Base-by-base conservation (phyloP, 1,140 invertebrate genomes). In the Leptonema lineaticorne region DNA sequence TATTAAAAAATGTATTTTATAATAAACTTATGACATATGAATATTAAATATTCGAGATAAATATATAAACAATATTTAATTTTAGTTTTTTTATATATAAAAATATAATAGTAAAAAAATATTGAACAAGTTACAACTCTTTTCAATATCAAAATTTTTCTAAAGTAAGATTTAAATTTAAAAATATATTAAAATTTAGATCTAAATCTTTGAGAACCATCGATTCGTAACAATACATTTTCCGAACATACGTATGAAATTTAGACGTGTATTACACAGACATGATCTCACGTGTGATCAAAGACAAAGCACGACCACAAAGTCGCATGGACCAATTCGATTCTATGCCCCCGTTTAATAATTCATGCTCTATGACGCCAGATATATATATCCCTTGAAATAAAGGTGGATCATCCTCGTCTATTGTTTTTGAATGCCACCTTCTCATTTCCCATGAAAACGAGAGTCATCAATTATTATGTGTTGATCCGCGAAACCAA, bases 391-490 rank as follows among this genome's bases (percentile, higher is more conserved):
- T 48, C 56, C 48, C 64, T 29, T 45, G 64, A 58, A 58, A n/a
- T n/a, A n/a, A n/a, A n/a, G n/a, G 62, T 26, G 50, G 29, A 60
- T 18, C 37, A 33, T 41, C 26, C 56, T 59, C 56, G 28, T 24
- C 68, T 58, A 69, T 69, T 69, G 68, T 69, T 69, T 50, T n/a
- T n/a, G n/a, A n/a, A n/a, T 33, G 33, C 24, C 56, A 26, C 16
- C 57, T 66, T 59, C 66, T 69, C 57, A 57, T 66, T 65, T 69
- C 56, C 29, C 68, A 59, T 59, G 56, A 66, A 69, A 69, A 65
- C 63, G 57, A 69, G 68, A 69, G 57, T 69, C 68, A 69, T 69
- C 68, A 69, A 69, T 69, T 69, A 69, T 33, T 27, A 62, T 24
- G 29, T 20, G 18, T 53, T 6, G 67, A 63, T 69, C 63, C 56